Base-by-base conservation (phyloP, 2,113 vertebrate species). In the Dasypus novemcinctus region DNA sequence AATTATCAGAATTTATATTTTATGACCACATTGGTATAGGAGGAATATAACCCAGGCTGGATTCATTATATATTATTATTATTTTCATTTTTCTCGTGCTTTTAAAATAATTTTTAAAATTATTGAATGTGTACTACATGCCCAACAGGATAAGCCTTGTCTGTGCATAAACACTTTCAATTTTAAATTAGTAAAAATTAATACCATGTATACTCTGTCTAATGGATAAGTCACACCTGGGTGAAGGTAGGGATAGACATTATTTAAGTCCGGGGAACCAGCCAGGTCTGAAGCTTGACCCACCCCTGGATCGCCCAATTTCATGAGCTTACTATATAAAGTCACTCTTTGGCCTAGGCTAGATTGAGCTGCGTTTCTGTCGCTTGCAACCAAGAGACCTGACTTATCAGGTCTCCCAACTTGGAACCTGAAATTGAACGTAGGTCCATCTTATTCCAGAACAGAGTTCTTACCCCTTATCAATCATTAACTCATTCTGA, bases 101-200 rank as follows among this genome's bases (percentile, higher is more conserved):
- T 94, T 86, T 36, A 93, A 91, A 94, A 74, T 79, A 49, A 79
- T 57, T 76, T n/a, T 59, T 59, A 59, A 92, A 71, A 59, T 23
- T 59, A 59, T 23, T 59, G 57, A 59, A 20, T 59, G 20, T 21
- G 7, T 21, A 59, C 57, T 59, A 23, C 20, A 6, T 59, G 57
- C 57, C 57, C 57, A 59, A 59, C 57, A 59, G 13, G 20, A 59
- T 23, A 49, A 49, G 21, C 18, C 57, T 59, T 59, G 18, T 23
- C 57, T 59, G 57, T 59, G 20, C 21, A 59, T 59, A 59, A 59
- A 59, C 17, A 59, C 21, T 7, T 21, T 59, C 21, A 59, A 80
- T 76, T n/a, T n/a, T 46, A 71, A 43, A 75, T 52, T 15, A 46
- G 43, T 27, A 74, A 29, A 71, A 83, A 74, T 64, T 66, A 95